Evolutionary conservation across 2,888 invertebrate species (phyloP).

Genomic region (Acronicta aceris): DNA sequence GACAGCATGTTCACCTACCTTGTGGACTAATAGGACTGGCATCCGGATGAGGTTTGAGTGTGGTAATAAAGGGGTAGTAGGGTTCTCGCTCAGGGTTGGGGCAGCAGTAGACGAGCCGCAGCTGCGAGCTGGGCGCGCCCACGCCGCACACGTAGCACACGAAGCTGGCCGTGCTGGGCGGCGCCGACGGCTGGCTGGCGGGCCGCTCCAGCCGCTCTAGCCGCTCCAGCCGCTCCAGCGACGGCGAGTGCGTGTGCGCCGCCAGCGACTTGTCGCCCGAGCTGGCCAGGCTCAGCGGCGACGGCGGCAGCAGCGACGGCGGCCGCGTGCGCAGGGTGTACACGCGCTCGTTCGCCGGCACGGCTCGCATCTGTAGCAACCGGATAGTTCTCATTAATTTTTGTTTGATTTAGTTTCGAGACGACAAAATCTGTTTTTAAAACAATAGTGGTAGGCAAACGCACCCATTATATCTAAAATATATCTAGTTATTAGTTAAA

Average conservation of each 20-base stretch:
- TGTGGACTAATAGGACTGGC: conserved; percentile 97
- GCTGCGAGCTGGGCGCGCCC: conserved; percentile 93
- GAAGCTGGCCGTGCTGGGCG: conserved; percentile 88
- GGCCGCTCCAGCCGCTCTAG: conserved; percentile 73
- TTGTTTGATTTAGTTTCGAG: too few relatives aligned
- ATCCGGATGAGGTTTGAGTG: conserved; percentile 94
- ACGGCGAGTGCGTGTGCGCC: conserved; percentile 76
- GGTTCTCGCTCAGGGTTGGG: conserved; percentile 96
- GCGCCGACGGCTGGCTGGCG: conserved; percentile 66
- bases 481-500: too few relatives aligned
- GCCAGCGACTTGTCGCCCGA: conserved; percentile 82
- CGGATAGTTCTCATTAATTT: not conserved
- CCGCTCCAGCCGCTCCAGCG: conserved; percentile 73
- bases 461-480: too few relatives aligned
- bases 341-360: conserved; percentile 93
- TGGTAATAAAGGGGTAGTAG: conserved; percentile 96
- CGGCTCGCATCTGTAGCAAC: conserved; percentile 90
- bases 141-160: conserved; percentile 97
- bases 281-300: conserved; percentile 82
- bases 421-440: too few relatives aligned
- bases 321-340: conserved; percentile 95
- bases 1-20: conserved; percentile 88
- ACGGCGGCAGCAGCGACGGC: conserved; percentile 87
- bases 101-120: conserved; percentile 95
- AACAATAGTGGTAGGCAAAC: too few relatives aligned